Percentiles rank a stretch among this genome's conserved stretches.
Evolutionary conservation across 2,113 vertebrate genomes (phyloP).

Genomic region (Nesoenas mayeri): DNA sequence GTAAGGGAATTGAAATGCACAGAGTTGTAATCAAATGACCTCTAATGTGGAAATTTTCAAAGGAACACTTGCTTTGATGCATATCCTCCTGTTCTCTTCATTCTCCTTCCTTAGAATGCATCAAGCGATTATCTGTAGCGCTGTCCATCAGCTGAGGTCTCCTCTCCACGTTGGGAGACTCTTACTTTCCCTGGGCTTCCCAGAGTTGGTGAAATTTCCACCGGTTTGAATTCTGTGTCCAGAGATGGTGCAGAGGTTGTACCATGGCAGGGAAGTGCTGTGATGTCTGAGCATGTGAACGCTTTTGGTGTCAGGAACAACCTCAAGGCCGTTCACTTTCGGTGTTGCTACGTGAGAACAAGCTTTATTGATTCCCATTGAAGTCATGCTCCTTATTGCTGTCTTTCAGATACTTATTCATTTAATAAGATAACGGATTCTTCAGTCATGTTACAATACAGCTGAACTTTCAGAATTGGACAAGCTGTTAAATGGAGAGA

Average conservation of each 20-base stretch:
- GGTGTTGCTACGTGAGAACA: not conserved
- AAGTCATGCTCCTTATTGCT: not conserved
- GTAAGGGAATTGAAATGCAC: not conserved
- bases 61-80: not conserved
- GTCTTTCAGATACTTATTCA: not conserved
- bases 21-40: not conserved
- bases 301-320: not conserved
- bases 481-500: not conserved
- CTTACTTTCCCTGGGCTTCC: not conserved
- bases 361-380: not conserved
- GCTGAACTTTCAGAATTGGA: not conserved
- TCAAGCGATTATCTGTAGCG: not conserved
- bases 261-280: not conserved
- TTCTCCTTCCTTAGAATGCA: not conserved
- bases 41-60: not conserved
- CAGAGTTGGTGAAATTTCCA: not conserved
- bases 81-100: not conserved
- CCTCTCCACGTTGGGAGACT: not conserved
- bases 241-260: not conserved
- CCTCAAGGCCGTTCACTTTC: not conserved
- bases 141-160: not conserved
- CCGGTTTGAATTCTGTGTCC: accelerated
- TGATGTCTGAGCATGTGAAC: not conserved
- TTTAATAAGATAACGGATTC: not conserved
- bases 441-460: not conserved